Evolutionary conservation across 2,888 invertebrate species (phyloP).

Genomic region (Fragum fragum): DNA sequence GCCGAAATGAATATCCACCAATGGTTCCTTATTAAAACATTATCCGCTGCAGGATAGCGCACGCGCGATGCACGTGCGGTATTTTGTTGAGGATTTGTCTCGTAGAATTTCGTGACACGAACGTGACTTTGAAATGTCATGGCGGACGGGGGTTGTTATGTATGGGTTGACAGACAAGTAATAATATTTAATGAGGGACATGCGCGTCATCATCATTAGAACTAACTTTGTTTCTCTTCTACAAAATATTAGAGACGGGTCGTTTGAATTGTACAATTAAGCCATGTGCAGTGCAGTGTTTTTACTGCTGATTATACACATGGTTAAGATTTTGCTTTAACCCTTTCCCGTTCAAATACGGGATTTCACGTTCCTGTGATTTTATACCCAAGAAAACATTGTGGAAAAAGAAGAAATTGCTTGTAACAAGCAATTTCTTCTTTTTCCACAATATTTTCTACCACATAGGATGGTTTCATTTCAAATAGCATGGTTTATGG

Average conservation of each 20-base stretch:
- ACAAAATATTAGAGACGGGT: conserved; percentile 19
- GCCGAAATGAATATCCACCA: conserved; percentile 64
- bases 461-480: no score
- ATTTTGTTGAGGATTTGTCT: conserved; percentile 60
- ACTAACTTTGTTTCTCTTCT: conserved; percentile 28
- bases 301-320: no score
- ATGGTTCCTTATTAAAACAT: conserved; percentile 62
- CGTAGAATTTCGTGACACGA: conserved; percentile 61
- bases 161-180: conserved; percentile 47
- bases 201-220: conserved; percentile 41
- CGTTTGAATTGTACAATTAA: background rate
- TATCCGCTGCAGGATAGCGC: conserved; percentile 58
- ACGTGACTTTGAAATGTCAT: conserved; percentile 62
- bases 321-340: no score
- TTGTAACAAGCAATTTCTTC: no score
- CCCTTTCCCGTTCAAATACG: no score
- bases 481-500: no score
- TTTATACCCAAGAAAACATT: no score
- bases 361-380: no score
- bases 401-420: no score
- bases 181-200: conserved; percentile 64
- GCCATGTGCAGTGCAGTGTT: background rate
- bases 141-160: conserved; percentile 27
- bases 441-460: no score
- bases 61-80: conserved; percentile 60